A percentile compares a stretch with the other conserved stretches of the same genome.
These are phyloP conservation scores for Prosopocoilus inquinatus DNA, from an alignment of 2,888 invertebrate species.

Conservation along the genomic window DNA sequence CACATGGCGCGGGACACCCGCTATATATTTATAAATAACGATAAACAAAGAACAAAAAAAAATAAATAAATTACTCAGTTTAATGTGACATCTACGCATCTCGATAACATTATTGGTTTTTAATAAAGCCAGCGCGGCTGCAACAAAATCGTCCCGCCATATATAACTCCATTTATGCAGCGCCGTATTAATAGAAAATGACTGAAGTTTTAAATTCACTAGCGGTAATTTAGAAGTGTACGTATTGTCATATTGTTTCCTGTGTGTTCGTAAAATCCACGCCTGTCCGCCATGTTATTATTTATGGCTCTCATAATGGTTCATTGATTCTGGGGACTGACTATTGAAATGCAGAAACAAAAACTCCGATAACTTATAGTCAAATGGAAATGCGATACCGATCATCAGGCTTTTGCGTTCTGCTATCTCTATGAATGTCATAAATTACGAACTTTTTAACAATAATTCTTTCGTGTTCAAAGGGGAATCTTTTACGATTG, in stretches of 20 bases:
- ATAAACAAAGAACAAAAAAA: no score
- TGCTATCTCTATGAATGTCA: constrained; percentile 34
- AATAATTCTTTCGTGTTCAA: constrained; percentile 35
- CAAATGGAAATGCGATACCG: constrained; percentile 41
- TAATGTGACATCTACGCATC: no score
- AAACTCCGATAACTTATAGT: constrained; percentile 40
- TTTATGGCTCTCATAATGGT: constrained; percentile 49
- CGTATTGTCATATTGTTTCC: constrained; percentile 44
- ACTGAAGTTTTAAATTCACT: constrained; percentile 30
- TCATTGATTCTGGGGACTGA: constrained; percentile 47
- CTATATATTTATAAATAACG: no score
- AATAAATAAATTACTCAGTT: no score
- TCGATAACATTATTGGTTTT: no score
- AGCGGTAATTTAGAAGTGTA: constrained; percentile 39
- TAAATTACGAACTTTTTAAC: constrained; percentile 38
- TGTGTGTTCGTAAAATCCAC: constrained; percentile 42
- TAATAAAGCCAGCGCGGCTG: no score
- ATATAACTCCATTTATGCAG: no score
- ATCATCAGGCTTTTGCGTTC: constrained; percentile 38
- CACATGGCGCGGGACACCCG: no score
- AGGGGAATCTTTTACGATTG: no score
- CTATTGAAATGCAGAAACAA: constrained; percentile 42
- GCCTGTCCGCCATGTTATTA: constrained; percentile 43
- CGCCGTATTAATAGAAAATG: constrained; percentile 18
- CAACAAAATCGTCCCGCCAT: no score